Evolutionary conservation across 1,140 invertebrate species (phyloP).

Genomic region (Achatina immaculata): DNA sequence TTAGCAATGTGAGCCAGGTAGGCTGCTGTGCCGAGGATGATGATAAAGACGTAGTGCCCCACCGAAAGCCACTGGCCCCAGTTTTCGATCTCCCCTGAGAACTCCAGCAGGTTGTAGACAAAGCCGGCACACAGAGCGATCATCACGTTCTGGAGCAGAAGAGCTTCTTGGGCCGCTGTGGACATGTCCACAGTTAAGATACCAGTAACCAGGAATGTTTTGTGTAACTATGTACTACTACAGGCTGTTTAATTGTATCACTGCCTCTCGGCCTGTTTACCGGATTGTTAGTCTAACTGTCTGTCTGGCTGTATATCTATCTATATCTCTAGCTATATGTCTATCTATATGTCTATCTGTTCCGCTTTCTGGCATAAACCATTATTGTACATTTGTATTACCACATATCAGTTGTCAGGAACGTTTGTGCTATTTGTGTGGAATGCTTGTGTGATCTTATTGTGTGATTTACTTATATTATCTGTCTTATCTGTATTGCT

Average conservation of each 20-base stretch:
- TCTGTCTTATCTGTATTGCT: no score
- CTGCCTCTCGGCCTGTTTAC: neutral
- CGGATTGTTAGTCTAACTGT: neutral
- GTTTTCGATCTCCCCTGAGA: constrained; percentile 38
- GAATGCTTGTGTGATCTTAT: no score
- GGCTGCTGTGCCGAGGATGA: constrained; percentile 53
- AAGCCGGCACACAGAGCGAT: constrained; percentile 49
- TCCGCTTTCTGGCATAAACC: neutral
- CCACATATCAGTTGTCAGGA: no score
- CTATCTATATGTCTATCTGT: neutral
- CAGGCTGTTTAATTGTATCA: neutral
- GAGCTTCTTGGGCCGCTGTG: constrained; percentile 54
- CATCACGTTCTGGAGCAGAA: constrained; percentile 53
- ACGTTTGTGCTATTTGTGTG: no score
- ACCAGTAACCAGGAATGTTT: constrained; percentile 39
- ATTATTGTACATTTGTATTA: no score
- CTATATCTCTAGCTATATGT: neutral
- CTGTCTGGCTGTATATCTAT: constrained; percentile 12
- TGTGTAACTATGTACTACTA: neutral
- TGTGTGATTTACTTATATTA: no score
- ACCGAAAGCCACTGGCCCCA: neutral
- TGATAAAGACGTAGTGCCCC: constrained; percentile 47
- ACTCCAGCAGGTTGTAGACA: constrained; percentile 45
- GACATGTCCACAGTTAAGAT: constrained; percentile 36
- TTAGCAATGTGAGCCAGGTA: constrained; percentile 67